Conservation (phyloP, 2,797 vertebrate species). For the Pseudocheirus occidentalis region DNA sequence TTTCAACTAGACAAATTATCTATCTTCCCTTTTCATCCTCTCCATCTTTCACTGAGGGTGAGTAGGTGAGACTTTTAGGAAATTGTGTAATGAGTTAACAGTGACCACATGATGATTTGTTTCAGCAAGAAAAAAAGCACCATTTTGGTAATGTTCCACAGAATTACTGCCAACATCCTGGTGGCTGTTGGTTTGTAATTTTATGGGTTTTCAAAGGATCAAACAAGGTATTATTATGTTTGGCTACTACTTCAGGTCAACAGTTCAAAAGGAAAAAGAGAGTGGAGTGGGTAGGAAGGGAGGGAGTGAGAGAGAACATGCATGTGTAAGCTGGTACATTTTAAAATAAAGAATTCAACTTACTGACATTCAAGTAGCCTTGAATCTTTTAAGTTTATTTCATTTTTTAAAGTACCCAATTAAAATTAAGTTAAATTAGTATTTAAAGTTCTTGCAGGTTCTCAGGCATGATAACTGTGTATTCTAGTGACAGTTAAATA, state of each 20-base stretch:
- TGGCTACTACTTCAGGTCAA: slow-evolving; percentile 79
- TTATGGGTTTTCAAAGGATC: slow-evolving; percentile 76
- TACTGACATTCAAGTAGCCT: background rate
- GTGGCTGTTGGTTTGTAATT: slow-evolving; percentile 75
- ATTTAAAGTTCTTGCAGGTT: background rate
- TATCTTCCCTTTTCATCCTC: background rate
- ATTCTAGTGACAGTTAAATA: background rate
- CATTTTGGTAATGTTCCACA: slow-evolving; percentile 69
- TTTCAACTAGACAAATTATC: slow-evolving; percentile 1
- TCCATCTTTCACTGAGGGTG: background rate
- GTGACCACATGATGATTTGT: slow-evolving; percentile 62
- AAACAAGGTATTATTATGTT: slow-evolving; percentile 71
- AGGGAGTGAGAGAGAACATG: background rate
- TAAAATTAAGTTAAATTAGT: background rate
- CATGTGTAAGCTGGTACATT: background rate
- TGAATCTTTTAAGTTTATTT: slow-evolving; percentile 7
- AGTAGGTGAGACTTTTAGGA: background rate
- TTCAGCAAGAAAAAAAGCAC: slow-evolving; percentile 53
- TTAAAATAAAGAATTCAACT: background rate
- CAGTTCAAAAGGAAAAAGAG: slow-evolving; percentile 72
- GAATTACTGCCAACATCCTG: slow-evolving; percentile 73
- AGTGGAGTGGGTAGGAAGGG: background rate
- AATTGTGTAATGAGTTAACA: background rate
- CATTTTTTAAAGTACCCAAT: background rate
- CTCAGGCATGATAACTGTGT: background rate